These are phyloP conservation scores for Brachypalpus laphriformis DNA, from an alignment of 2,888 invertebrate species.

Conservation along the genomic window DNA sequence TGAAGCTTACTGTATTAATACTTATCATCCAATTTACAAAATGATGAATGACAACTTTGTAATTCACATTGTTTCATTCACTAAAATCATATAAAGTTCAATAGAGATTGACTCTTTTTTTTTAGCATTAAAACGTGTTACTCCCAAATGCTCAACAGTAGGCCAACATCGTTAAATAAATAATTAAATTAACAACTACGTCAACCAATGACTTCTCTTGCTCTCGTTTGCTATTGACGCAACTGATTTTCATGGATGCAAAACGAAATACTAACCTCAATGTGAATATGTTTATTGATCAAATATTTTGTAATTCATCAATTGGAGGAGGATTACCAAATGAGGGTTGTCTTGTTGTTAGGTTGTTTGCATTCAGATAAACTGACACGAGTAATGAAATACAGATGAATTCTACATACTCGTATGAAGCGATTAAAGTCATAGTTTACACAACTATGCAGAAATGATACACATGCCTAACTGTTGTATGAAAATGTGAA, in stretches of 20 bases:
- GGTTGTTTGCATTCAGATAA: no score
- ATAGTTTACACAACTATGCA: no score
- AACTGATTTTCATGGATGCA: conserved; percentile 1
- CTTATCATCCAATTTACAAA: background rate
- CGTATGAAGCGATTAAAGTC: no score
- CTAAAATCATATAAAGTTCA: background rate
- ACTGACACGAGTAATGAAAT: no score
- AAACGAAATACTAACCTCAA: conserved; percentile 1
- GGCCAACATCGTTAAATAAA: background rate
- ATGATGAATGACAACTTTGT: background rate
- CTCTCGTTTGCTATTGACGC: background rate
- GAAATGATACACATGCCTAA: no score
- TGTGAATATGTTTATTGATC: background rate
- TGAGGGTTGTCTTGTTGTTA: background rate
- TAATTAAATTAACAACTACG: background rate
- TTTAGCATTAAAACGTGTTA: background rate
- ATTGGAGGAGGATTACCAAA: background rate
- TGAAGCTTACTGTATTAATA: background rate
- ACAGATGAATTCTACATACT: no score
- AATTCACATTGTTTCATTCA: background rate
- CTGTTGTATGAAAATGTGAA: no score
- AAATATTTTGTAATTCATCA: background rate
- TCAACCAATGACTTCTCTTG: background rate
- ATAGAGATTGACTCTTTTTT: no score
- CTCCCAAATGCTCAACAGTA: background rate